Percentiles rank a stretch among this genome's conserved stretches.
These are phyloP conservation scores for Pristionchus entomophagus DNA, from an alignment of 2,888 invertebrate species.

Conservation along the genomic window DNA sequence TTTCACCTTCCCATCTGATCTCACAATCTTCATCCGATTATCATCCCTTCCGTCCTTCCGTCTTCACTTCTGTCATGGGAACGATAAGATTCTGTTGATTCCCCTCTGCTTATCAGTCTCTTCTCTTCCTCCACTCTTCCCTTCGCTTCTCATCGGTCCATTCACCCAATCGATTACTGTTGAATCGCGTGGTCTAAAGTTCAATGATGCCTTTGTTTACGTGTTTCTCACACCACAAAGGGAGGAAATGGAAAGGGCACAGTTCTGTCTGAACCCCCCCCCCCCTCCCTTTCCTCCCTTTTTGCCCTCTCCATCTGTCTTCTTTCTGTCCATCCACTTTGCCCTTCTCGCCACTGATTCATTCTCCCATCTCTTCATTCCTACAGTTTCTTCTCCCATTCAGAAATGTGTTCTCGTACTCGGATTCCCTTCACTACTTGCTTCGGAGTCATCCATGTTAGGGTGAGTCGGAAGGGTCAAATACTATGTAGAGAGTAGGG, in stretches of 20 bases:
- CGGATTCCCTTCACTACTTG: constrained; percentile 36
- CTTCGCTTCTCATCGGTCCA: not conserved
- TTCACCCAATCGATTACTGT: constrained; percentile 1
- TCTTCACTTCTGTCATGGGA: not conserved
- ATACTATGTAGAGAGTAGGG: not conserved
- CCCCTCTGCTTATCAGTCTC: constrained; percentile 18
- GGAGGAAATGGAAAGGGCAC: not conserved
- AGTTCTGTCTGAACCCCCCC: not conserved
- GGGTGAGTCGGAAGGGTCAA: constrained; percentile 15
- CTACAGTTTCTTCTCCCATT: not conserved
- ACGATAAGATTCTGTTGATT: constrained; percentile 18
- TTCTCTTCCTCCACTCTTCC: not conserved
- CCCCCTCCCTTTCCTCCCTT: not conserved
- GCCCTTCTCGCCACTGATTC: not conserved
- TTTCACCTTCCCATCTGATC: not conserved
- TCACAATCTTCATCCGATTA: not conserved
- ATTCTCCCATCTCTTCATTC: not conserved
- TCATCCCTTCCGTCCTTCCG: not conserved
- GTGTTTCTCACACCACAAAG: not conserved
- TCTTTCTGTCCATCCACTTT: not conserved
- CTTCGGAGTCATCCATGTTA: constrained; percentile 14
- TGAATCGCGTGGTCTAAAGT: not conserved
- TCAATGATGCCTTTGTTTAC: not conserved
- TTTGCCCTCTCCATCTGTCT: not conserved
- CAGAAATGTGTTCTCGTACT: constrained; percentile 31